Base-by-base conservation (phyloP, 2,113 vertebrate species). In the Fukomys damarensis region DNA sequence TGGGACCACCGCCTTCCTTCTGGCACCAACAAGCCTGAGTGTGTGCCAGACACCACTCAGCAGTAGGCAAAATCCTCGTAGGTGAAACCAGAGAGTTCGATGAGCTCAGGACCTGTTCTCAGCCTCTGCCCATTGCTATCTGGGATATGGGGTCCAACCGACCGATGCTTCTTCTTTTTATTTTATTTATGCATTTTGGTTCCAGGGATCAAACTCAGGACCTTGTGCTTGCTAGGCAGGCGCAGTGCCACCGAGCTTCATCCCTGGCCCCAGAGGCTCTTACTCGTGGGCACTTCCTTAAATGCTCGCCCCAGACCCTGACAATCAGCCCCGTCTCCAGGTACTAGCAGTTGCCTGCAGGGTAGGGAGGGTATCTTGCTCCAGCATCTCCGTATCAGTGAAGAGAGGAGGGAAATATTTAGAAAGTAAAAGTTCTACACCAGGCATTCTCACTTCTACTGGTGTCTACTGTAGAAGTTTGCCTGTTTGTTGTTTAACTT, bases 331-430 rank as follows among this genome's bases (percentile, higher is more conserved):
- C 3, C 26, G 16, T 74, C 52, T 85, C 32, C 2, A 88, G 35
- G 49, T 3, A 66, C 19, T 6, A 11, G 20, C 14, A 56, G 38
- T 2, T 49, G 56, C 52, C n/a, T 22, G n/a, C 3, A 43, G 28
- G 19, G 12, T 26, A 7, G 30, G 10, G 0, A 7, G 49, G 76
- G 9, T 19, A 12, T 6, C 20, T n/a, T 58, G 19, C 4, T n/a
- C 63, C 41, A 83, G 8, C 72, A 49, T 1, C 5, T 46, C 80
- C 74, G 63, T 4, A 38, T 35, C 20, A 14, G 17, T 61, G 22
- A 54, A 24, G 85, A 11, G 13, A 74, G 6, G 8, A 93, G 3
- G 41, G 88, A 52, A 58, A 32, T n/a, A 38, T 3, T 52, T 2
- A 6, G 22, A 82, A 59, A 58, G 46, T 28, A 86, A 61, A 10